Percentiles rank a stretch among this genome's conserved stretches.
These are phyloP conservation scores for Mercenaria mercenaria DNA, from an alignment of 1,140 invertebrate species.

Conservation along the genomic window DNA sequence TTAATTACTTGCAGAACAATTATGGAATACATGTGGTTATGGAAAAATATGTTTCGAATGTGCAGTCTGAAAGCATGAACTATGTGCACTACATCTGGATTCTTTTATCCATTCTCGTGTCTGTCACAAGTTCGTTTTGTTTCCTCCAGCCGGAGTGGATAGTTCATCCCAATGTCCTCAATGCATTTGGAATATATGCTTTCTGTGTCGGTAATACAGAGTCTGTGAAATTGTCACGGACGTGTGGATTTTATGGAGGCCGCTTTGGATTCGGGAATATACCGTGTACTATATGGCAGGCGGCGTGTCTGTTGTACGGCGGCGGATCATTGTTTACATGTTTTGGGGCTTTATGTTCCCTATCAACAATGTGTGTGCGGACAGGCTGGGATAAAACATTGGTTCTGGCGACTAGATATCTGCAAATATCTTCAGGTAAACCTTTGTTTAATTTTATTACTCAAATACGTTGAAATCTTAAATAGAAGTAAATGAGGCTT, in stretches of 20 bases:
- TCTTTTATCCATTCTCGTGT: conserved; percentile 79
- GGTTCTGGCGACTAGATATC: conserved; percentile 50
- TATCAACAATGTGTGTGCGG: conserved; percentile 60
- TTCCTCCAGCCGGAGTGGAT: conserved; percentile 83
- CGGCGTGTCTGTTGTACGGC: conserved; percentile 80
- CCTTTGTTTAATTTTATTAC: too few species aligned
- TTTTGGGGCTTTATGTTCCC: conserved; percentile 72
- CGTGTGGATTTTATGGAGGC: conserved; percentile 80
- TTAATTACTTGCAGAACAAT: too few species aligned
- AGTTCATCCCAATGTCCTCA: conserved; percentile 68
- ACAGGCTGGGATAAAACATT: conserved; percentile 47
- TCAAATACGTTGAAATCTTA: too few species aligned
- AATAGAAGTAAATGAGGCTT: too few species aligned
- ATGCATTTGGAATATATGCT: conserved; percentile 77
- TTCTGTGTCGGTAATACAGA: conserved; percentile 46
- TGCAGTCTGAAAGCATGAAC: conserved; percentile 22
- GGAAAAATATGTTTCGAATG: not conserved
- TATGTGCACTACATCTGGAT: conserved; percentile 76
- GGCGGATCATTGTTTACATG: conserved; percentile 79
- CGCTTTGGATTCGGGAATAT: conserved; percentile 74
- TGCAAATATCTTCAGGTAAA: conserved; percentile 58
- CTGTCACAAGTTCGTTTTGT: conserved; percentile 75
- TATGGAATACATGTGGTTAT: not conserved
- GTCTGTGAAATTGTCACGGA: conserved; percentile 9
- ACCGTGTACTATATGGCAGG: conserved; percentile 80